Evolutionary conservation across 2,888 invertebrate species (phyloP).

Genomic region (Hofmannophila pseudospretella): DNA sequence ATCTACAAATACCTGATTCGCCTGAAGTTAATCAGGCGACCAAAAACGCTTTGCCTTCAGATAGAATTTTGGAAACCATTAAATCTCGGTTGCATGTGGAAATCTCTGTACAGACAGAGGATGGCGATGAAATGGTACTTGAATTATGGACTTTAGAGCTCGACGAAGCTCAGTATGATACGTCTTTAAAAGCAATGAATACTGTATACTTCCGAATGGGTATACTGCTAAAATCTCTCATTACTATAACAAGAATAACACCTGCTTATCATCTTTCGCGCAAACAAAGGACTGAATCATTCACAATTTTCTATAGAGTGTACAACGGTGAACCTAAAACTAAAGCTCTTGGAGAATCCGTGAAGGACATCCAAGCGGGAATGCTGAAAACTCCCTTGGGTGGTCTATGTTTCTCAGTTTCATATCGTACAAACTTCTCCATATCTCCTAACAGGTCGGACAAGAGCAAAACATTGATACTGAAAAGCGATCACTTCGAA

Average conservation of each 20-base stretch:
- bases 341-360: constrained; percentile 87
- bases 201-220: constrained; percentile 96
- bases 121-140: constrained; percentile 93
- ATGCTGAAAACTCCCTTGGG: constrained; percentile 93
- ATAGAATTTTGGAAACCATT: constrained; percentile 62
- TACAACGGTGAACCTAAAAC: constrained; percentile 88
- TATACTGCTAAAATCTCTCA: constrained; percentile 91
- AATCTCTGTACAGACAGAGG: constrained; percentile 92
- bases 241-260: constrained; percentile 93
- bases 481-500: constrained; percentile 97
- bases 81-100: constrained; percentile 88
- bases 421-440: constrained; percentile 94
- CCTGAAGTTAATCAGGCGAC: constrained; percentile 91
- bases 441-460: constrained; percentile 90
- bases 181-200: constrained; percentile 83
- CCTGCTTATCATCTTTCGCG: constrained; percentile 95
- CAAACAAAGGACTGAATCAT: constrained; percentile 92
- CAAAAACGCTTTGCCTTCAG: constrained; percentile 82
- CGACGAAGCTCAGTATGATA: constrained; percentile 82
- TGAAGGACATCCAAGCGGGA: constrained; percentile 89
- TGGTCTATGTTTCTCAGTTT: constrained; percentile 87
- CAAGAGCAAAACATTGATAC: constrained; percentile 83
- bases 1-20: constrained; percentile 90
- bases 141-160: constrained; percentile 92
- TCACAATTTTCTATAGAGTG: constrained; percentile 93